Evolutionary conservation across 2,797 vertebrate species (phyloP).

Genomic region (Anniella stebbinsi): DNA sequence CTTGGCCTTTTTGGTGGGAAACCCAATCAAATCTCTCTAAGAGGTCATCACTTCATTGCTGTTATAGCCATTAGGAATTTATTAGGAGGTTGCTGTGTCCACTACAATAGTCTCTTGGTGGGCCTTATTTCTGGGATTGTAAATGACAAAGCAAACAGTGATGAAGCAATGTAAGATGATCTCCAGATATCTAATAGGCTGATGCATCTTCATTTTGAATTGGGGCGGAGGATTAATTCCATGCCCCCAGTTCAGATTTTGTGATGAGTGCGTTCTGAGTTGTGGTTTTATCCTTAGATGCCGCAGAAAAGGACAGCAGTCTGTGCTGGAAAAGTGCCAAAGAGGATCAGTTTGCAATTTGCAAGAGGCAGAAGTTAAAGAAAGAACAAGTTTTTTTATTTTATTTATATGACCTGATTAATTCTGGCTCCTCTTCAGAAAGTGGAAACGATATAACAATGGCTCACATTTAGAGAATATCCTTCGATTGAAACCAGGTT

Average conservation of each 20-base stretch:
- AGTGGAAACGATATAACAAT: neutral
- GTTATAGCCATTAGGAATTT: conserved; percentile 4
- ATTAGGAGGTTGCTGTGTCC: neutral
- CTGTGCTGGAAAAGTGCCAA: neutral
- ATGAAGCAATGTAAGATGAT: neutral
- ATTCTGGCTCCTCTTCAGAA: neutral
- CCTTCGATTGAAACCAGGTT: neutral
- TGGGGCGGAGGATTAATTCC: neutral
- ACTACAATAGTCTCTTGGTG: neutral
- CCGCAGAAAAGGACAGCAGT: neutral
- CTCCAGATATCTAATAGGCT: neutral
- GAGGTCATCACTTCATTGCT: neutral
- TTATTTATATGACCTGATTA: neutral
- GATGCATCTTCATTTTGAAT: conserved; percentile 1
- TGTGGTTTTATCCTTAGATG: neutral
- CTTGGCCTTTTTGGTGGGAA: neutral
- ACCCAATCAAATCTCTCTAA: neutral
- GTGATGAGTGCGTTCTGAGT: neutral
- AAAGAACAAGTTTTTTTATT: neutral
- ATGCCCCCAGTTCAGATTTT: neutral
- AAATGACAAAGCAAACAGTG: neutral
- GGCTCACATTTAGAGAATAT: neutral
- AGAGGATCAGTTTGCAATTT: neutral
- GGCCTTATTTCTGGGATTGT: neutral
- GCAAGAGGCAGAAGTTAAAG: neutral